Percentiles rank a stretch among this genome's conserved stretches.
Evolutionary conservation across 2,797 vertebrate genomes (phyloP).

Genomic region (Syngnathus acus): DNA sequence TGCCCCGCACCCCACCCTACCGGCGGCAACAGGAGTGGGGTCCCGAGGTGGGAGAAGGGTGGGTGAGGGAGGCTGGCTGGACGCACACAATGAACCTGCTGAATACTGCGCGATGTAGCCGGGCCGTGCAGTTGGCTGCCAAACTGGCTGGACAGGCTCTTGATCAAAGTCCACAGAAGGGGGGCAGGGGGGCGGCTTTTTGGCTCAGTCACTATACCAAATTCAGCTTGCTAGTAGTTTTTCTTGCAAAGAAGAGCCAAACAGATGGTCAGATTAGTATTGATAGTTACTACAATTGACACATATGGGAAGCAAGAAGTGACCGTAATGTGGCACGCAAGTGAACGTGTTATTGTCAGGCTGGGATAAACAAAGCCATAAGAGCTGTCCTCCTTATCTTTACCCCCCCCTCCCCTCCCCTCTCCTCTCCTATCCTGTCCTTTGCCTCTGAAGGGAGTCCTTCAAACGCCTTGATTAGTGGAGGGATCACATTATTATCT

Average conservation of each 20-base stretch:
- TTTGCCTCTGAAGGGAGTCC: constrained; percentile 30
- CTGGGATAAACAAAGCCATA: constrained; percentile 59
- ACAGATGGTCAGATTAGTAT: neutral
- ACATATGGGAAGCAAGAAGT: neutral
- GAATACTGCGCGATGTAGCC: constrained; percentile 61
- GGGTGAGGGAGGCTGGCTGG: constrained; percentile 10
- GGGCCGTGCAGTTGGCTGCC: constrained; percentile 27
- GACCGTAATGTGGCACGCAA: constrained; percentile 18
- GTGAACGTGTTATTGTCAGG: constrained; percentile 46
- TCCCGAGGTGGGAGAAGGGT: constrained; percentile 13
- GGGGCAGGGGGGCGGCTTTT: constrained; percentile 14
- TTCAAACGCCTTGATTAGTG: constrained; percentile 50
- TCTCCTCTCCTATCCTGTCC: constrained; percentile 16
- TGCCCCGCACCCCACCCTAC: constrained; percentile 44
- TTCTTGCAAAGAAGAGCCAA: neutral
- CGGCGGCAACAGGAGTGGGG: constrained; percentile 45
- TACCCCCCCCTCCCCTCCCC: constrained; percentile 43
- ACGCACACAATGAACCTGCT: constrained; percentile 75
- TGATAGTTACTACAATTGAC: neutral
- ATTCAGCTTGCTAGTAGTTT: constrained; percentile 16
- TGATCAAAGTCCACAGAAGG: constrained; percentile 19
- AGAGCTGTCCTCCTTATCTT: constrained; percentile 52
- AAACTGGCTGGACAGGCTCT: constrained; percentile 38
- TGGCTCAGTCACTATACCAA: constrained; percentile 21
- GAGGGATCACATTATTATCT: constrained; percentile 50